Conservation (phyloP, 2,113 vertebrate species). For the Macquaria australasica region DNA sequence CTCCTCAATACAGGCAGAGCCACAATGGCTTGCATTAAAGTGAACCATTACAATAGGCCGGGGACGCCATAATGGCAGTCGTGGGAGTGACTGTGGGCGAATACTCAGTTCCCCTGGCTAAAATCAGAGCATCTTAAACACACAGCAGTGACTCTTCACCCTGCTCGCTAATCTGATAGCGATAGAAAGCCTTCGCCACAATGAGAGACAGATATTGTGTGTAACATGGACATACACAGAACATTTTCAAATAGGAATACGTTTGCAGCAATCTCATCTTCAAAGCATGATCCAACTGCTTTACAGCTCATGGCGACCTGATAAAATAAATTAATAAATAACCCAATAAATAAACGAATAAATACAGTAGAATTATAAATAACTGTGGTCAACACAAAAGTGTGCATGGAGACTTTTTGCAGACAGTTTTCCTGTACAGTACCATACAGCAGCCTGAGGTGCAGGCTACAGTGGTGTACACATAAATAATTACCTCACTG, state of each 20-base stretch:
- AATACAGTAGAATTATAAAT: slow-evolving; percentile 74
- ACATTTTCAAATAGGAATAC: slow-evolving; percentile 33
- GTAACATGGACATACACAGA: slow-evolving; percentile 30
- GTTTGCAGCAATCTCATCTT: slow-evolving; percentile 50
- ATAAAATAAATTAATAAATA: slow-evolving; percentile 70
- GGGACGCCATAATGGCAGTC: slow-evolving; percentile 7
- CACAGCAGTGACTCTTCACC: slow-evolving; percentile 12
- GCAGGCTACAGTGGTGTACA: slow-evolving; percentile 22
- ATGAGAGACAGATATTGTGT: neutral
- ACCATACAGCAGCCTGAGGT: slow-evolving; percentile 21
- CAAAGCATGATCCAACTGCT: slow-evolving; percentile 50
- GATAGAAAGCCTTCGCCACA: neutral
- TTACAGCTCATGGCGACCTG: slow-evolving; percentile 43
- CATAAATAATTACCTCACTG: slow-evolving; percentile 30
- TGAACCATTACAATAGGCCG: slow-evolving; percentile 8
- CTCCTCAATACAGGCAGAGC: slow-evolving; percentile 19
- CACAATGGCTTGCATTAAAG: slow-evolving; percentile 23
- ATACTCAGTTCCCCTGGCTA: slow-evolving; percentile 20
- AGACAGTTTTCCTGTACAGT: slow-evolving; percentile 70
- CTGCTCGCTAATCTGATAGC: slow-evolving; percentile 22
- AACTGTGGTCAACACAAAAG: slow-evolving; percentile 57
- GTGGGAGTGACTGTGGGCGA: slow-evolving; percentile 19
- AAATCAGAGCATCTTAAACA: slow-evolving; percentile 45
- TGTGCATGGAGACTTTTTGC: slow-evolving; percentile 80
- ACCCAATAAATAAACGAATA: slow-evolving; percentile 76